Evolutionary conservation across 1,140 invertebrate species (phyloP).

Genomic region (Drosophila pandora): DNA sequence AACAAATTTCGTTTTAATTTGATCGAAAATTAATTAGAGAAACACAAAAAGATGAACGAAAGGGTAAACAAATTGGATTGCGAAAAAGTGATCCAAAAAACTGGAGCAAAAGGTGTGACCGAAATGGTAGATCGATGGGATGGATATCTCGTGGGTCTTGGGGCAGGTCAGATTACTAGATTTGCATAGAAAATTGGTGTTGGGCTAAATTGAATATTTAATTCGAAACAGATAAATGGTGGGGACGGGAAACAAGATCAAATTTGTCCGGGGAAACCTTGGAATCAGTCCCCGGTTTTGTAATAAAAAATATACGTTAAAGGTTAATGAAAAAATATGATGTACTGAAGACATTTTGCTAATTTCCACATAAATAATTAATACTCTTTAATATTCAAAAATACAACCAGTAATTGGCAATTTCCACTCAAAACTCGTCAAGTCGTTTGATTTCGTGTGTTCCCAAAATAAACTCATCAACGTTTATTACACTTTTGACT

Average conservation of each 20-base stretch:
- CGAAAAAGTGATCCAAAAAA: slow-evolving; percentile 50
- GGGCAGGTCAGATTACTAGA: slow-evolving; percentile 51
- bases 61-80: slow-evolving; percentile 61
- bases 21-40: slow-evolving; percentile 69
- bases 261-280: slow-evolving; percentile 28
- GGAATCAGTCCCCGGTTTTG: slow-evolving; percentile 24
- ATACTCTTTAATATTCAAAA: background rate
- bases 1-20: slow-evolving; percentile 64
- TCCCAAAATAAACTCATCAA: slow-evolving; percentile 27
- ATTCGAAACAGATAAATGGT: slow-evolving; percentile 5
- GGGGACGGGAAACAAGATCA: slow-evolving; percentile 24
- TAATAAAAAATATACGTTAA: slow-evolving; percentile 16
- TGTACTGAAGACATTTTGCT: background rate
- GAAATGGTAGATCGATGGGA: slow-evolving; percentile 1
- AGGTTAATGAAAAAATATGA: background rate
- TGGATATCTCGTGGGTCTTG: slow-evolving; percentile 31
- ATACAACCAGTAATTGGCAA: slow-evolving; percentile 1
- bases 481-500: background rate
- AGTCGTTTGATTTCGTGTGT: background rate
- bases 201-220: slow-evolving; percentile 36
- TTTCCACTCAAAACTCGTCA: slow-evolving; percentile 2
- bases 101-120: slow-evolving; percentile 39
- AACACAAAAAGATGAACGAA: slow-evolving; percentile 40
- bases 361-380: slow-evolving; percentile 1
- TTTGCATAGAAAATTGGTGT: slow-evolving; percentile 45